phyloP scores from a whole-genome alignment of 2,797 vertebrate species.

The Poecilia gillii region DNA sequence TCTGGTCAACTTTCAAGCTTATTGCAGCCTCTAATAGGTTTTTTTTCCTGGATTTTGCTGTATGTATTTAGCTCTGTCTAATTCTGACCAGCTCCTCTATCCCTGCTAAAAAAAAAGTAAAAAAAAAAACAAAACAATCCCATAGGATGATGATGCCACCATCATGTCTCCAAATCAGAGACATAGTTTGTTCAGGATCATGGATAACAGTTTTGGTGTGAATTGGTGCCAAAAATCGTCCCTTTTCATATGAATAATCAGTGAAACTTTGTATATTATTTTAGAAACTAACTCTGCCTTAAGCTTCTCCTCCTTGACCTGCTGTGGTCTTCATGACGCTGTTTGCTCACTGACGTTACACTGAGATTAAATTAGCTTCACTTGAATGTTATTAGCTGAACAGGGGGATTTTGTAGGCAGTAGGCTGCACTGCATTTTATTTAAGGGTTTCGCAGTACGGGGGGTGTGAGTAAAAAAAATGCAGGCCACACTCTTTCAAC shows the following conservation, averaged over 20 bases:
- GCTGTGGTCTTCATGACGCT: not conserved
- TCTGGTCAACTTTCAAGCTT: not conserved
- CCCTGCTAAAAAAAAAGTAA: not conserved
- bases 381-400: not conserved
- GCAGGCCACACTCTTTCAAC: not conserved
- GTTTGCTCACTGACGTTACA: not conserved
- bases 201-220: not conserved
- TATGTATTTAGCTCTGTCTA: not conserved
- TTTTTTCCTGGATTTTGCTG: not conserved
- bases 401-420: not conserved
- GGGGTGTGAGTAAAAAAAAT: not conserved
- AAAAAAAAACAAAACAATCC: not conserved
- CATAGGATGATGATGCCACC: not conserved
- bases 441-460: not conserved
- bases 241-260: not conserved
- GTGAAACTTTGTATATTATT: not conserved
- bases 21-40: not conserved
- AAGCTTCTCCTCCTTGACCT: not conserved
- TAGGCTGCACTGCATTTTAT: not conserved
- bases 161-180: not conserved
- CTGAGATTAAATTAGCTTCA: not conserved
- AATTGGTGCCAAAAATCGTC: not conserved
- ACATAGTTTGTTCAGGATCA: not conserved
- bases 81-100: not conserved
- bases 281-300: not conserved